These are phyloP conservation scores for Mus pahari DNA, from an alignment of 2,113 vertebrate species.

Conservation along the genomic window DNA sequence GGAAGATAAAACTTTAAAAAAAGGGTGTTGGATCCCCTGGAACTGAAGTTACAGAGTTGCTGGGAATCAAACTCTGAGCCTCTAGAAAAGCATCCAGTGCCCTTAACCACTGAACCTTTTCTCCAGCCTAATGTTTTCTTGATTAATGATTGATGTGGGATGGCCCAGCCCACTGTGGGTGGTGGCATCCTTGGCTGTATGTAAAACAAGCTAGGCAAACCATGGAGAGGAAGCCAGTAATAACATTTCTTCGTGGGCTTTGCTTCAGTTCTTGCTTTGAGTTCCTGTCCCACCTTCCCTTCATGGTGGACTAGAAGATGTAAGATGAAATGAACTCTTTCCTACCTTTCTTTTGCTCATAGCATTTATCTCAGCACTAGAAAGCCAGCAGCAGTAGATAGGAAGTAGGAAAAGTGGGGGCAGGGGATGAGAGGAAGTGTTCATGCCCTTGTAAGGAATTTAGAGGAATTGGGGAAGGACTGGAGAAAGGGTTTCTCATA, in stretches of 20 bases:
- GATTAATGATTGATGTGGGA: not conserved
- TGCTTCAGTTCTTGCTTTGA: not conserved
- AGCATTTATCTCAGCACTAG: too few species aligned
- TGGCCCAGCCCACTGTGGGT: not conserved
- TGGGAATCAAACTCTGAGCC: not conserved
- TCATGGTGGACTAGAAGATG: not conserved
- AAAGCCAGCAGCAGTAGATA: not conserved
- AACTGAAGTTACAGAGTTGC: not conserved
- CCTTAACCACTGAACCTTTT: not conserved
- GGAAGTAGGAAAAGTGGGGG: not conserved
- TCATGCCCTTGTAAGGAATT: slow-evolving; percentile 19
- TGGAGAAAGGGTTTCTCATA: not conserved
- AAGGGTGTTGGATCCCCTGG: not conserved
- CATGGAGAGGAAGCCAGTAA: not conserved
- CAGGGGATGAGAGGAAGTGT: not conserved
- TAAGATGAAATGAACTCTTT: not conserved
- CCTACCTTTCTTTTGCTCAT: not conserved
- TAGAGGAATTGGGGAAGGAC: not conserved
- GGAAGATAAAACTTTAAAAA: not conserved
- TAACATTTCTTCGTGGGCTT: not conserved
- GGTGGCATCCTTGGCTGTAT: not conserved
- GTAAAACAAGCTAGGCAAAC: not conserved
- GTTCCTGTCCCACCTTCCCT: not conserved
- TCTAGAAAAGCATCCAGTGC: not conserved
- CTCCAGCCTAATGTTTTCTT: not conserved